Conservation (phyloP, 2,888 invertebrate species). For the Criorhina ranunculi region DNA sequence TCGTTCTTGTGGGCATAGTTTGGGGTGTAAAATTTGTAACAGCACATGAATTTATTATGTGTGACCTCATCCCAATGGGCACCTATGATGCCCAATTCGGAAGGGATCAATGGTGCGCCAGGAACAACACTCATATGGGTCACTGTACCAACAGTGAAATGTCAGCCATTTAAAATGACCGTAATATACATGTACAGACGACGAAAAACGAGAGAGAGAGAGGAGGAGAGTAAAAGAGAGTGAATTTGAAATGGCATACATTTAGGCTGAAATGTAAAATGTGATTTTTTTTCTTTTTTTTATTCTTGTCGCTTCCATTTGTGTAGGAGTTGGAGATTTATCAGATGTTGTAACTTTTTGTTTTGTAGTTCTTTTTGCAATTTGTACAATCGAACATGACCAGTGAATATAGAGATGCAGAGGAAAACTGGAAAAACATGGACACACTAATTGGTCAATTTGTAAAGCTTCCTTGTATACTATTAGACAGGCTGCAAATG, state of each 20-base stretch:
- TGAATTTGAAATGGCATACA: conserved; percentile 36
- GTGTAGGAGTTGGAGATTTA: conserved; percentile 46
- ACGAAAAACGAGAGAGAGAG: neutral
- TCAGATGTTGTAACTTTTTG: conserved; percentile 45
- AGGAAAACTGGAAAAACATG: conserved; percentile 39
- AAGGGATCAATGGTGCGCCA: conserved; percentile 43
- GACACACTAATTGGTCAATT: conserved; percentile 73
- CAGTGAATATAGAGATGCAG: conserved; percentile 26
- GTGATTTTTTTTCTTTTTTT: conserved; percentile 41
- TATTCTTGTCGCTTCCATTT: neutral
- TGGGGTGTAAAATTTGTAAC: conserved; percentile 53
- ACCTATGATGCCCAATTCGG: conserved; percentile 48
- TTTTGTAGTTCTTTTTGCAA: conserved; percentile 24
- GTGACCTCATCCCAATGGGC: conserved; percentile 57
- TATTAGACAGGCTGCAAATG: conserved; percentile 33
- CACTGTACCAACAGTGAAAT: conserved; percentile 57
- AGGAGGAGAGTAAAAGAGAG: neutral
- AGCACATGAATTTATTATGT: conserved; percentile 69
- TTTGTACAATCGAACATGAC: conserved; percentile 50
- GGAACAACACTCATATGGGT: conserved; percentile 64
- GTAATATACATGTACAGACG: conserved; percentile 17
- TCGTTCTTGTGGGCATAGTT: conserved; percentile 13
- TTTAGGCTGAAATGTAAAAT: conserved; percentile 56
- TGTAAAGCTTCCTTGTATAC: conserved; percentile 63
- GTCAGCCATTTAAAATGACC: conserved; percentile 60